Evolutionary conservation across 1,140 invertebrate species (phyloP).

Genomic region (Dinoponera quadriceps): DNA sequence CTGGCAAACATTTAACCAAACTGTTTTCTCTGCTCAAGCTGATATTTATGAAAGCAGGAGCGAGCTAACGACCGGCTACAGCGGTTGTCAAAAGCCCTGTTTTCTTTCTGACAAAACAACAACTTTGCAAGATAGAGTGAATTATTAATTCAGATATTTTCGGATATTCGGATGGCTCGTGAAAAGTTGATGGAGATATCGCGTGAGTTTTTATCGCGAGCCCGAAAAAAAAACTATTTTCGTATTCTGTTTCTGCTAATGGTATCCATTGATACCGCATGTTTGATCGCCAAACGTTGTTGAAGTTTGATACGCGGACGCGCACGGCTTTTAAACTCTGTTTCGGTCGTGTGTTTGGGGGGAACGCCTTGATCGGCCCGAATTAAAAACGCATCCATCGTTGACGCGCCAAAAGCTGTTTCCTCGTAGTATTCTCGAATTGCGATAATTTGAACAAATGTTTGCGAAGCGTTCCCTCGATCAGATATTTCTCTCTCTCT

Average conservation of each 20-base stretch:
- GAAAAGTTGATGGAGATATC: not conserved
- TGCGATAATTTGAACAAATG: not conserved
- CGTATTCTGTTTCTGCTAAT: conserved; percentile 30
- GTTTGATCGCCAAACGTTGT: conserved; percentile 18
- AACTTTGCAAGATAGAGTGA: not conserved
- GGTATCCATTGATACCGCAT: conserved; percentile 17
- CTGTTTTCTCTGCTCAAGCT: no score
- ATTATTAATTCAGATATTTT: not conserved
- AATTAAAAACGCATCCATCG: conserved; percentile 20
- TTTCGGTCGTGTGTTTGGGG: conserved; percentile 2
- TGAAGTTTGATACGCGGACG: conserved; percentile 4
- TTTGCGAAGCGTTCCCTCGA: not conserved
- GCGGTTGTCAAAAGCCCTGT: not conserved
- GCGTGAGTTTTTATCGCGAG: not conserved
- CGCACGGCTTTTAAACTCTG: not conserved
- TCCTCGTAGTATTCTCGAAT: not conserved
- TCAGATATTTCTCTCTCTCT: not conserved
- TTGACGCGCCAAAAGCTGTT: conserved; percentile 21
- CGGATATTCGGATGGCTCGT: not conserved
- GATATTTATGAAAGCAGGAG: no score
- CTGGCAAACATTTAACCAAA: no score
- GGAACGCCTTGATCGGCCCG: not conserved
- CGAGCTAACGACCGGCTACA: no score
- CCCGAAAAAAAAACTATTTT: not conserved
- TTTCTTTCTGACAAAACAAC: not conserved